Base-by-base conservation (phyloP, 1,140 invertebrate species). In the Micrasema longulum region DNA sequence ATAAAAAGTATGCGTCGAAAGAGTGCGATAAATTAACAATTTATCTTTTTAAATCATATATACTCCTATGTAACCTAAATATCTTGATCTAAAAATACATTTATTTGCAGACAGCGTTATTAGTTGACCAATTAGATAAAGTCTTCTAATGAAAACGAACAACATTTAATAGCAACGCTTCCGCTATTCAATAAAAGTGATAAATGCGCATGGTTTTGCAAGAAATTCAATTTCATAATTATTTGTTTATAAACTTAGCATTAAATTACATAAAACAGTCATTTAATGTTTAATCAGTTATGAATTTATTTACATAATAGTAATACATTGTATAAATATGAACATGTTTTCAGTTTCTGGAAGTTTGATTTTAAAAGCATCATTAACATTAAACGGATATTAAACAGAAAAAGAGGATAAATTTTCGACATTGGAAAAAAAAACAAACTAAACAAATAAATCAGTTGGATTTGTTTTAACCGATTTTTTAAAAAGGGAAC, bases 121-220 rank as follows among this genome's bases (percentile, higher is more conserved):
- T 31, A 31, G 26, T 7, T 31, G 26, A 31, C 26, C 35, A 60
- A 60, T 60, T 60, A 60, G 55, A 60, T 35, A 57, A 18, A 60
- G 10, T 14, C 41, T 60, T 60, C 55, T 60, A 60, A 60, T 43
- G 12, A 22, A 22, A 41, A 38, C 16, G 35, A n/a, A 18, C 16
- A 60, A 60, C 41, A 60, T 60, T 60, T 16, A 6, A 26, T 20
- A 55, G 14, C 26, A n/a, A 18, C 18, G 20, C 26, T 53, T 41
- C 18, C 14, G 35, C 9, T 16, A 12, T 57, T 9, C 35, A 60
- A 38, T 60, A 60, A 60, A 60, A 60, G 12, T 38, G 36, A 20
- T 38, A n/a, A 43, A 60, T 60, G 35, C 35, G 22, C 22, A 22
- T 16, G 23, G 1, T 18, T n/a, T 22, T 48, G 18, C 26, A 31